Evolutionary conservation across 2,797 vertebrate genomes (phyloP).

Genomic region (Eulemur rubriventer): DNA sequence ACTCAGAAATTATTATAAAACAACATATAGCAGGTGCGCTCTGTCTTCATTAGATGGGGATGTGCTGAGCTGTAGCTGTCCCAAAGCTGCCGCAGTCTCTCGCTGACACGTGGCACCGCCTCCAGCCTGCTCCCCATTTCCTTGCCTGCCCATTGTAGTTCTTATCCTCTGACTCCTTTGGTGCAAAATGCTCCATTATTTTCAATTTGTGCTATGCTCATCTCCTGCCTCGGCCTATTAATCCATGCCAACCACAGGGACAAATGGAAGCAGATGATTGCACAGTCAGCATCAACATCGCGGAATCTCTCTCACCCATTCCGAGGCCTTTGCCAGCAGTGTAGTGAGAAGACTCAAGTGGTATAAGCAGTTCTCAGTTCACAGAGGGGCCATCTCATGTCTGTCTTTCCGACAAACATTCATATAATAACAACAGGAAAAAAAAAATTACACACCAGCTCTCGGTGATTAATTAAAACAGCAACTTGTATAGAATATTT

Average conservation of each 20-base stretch:
- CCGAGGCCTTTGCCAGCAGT: not conserved
- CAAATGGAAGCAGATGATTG: constrained; percentile 36
- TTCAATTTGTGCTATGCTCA: constrained; percentile 63
- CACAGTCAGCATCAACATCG: not conserved
- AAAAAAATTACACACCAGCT: not conserved
- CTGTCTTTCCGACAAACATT: not conserved
- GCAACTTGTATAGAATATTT: not conserved
- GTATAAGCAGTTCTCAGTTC: not conserved
- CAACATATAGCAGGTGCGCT: constrained; percentile 70
- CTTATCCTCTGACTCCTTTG: constrained; percentile 62
- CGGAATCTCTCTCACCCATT: not conserved
- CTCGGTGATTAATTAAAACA: not conserved
- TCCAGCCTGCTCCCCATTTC: constrained; percentile 28
- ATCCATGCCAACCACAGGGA: constrained; percentile 61
- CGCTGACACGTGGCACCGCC: not conserved
- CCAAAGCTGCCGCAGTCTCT: not conserved
- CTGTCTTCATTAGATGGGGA: constrained; percentile 63
- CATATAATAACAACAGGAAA: not conserved
- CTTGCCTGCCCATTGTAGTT: constrained; percentile 34
- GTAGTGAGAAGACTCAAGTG: not conserved
- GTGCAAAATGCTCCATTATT: constrained; percentile 70
- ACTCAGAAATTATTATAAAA: constrained; percentile 67
- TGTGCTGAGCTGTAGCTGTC: not conserved
- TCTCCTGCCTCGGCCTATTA: constrained; percentile 68
- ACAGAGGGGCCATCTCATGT: not conserved